Percentiles rank a stretch among this genome's conserved stretches.
phyloP scores from a whole-genome alignment of 2,888 invertebrate species.

The Schizotus pectinicornis region DNA sequence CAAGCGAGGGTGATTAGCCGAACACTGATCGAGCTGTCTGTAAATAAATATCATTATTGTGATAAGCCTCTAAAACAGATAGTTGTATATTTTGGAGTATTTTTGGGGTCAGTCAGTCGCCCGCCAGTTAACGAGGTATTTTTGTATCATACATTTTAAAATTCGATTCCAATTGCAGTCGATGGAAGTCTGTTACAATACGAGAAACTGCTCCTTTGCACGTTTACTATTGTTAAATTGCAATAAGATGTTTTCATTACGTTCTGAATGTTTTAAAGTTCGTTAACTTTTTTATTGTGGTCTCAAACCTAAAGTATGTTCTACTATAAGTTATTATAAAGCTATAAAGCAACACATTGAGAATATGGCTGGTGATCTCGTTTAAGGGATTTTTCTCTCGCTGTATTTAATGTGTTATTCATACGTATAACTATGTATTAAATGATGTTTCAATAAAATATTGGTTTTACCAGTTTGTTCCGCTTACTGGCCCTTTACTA shows the following conservation, averaged over 20 bases:
- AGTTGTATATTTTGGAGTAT: conserved; percentile 40
- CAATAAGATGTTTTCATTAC: conserved; percentile 34
- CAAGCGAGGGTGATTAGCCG: conserved; percentile 25
- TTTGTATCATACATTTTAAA: conserved; percentile 20
- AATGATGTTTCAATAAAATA: conserved; percentile 57
- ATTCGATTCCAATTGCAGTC: neutral
- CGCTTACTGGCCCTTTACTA: neutral
- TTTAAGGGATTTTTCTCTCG: conserved; percentile 49
- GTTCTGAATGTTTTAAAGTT: conserved; percentile 38
- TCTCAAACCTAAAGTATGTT: conserved; percentile 48
- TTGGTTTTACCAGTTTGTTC: conserved; percentile 44
- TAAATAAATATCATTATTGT: conserved; percentile 58
- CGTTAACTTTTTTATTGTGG: conserved; percentile 48
- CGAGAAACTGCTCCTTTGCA: conserved; percentile 17
- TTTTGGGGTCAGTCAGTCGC: too few species aligned
- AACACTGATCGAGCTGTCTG: conserved; percentile 40
- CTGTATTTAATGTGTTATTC: conserved; percentile 55
- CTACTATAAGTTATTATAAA: conserved; percentile 52
- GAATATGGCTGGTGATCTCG: conserved; percentile 49
- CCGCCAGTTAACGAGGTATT: conserved; percentile 30
- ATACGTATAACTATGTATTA: conserved; percentile 57
- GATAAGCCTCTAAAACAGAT: conserved; percentile 57
- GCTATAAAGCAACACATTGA: conserved; percentile 37
- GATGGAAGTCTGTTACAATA: conserved; percentile 17
- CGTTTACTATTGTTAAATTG: conserved; percentile 35